A percentile compares a stretch with the other conserved stretches of the same genome.
phyloP scores from a whole-genome alignment of 2,113 vertebrate genomes.

The Myrmecobius fasciatus region DNA sequence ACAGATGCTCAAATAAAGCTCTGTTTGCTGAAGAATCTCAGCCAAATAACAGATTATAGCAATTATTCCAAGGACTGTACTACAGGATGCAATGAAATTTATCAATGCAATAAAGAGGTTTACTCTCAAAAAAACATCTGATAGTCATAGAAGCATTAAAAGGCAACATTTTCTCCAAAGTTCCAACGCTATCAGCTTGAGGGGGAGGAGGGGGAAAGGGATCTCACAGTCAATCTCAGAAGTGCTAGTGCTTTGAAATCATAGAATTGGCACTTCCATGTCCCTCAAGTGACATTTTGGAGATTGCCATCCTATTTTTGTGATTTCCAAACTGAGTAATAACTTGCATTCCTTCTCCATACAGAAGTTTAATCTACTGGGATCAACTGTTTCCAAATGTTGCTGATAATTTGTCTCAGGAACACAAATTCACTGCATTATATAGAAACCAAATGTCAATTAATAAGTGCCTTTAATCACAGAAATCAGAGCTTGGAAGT shows the following conservation, averaged over 20 bases:
- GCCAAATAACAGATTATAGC: constrained; percentile 43
- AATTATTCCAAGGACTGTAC: constrained; percentile 26
- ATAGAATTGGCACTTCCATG: background rate
- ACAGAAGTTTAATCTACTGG: constrained; percentile 15
- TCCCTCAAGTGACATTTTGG: background rate
- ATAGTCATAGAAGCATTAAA: constrained; percentile 15
- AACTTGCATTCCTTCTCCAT: constrained; percentile 34
- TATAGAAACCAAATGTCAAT: constrained; percentile 47
- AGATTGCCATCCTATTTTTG: constrained; percentile 25
- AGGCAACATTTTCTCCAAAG: constrained; percentile 27
- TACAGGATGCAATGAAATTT: constrained; percentile 17
- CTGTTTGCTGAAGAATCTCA: background rate
- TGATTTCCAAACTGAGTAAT: constrained; percentile 13
- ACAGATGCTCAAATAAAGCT: constrained; percentile 61
- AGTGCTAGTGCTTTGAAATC: background rate
- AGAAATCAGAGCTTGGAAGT: background rate
- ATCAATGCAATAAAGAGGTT: constrained; percentile 28
- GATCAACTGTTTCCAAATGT: constrained; percentile 7
- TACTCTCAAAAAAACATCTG: background rate
- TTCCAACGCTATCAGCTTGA: background rate
- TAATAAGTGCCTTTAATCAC: constrained; percentile 1
- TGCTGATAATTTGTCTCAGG: constrained; percentile 1
- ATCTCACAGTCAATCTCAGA: fast-evolving
- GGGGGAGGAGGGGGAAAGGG: background rate
- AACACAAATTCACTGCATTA: constrained; percentile 37